Conservation (phyloP, 2,113 vertebrate genomes). For the Nesoenas mayeri region DNA sequence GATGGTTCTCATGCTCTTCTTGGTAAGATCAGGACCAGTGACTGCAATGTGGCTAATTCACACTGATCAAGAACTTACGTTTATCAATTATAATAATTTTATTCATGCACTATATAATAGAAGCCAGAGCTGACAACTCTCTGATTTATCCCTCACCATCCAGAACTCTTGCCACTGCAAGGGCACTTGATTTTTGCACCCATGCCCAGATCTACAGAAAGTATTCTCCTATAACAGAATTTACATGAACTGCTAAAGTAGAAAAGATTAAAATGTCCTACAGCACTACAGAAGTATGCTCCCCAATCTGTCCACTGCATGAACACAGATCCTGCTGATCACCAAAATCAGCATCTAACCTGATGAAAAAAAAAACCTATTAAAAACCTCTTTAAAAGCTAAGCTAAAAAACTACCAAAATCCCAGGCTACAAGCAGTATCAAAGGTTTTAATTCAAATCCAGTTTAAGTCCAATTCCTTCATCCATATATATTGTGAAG, state of each 20-base stretch:
- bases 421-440: neutral
- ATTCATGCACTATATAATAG: neutral
- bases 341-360: neutral
- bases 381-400: neutral
- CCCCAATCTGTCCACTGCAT: rapidly evolving
- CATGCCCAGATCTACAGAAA: neutral
- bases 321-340: neutral
- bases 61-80: neutral
- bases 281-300: neutral
- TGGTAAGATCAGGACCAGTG: neutral
- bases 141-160: neutral
- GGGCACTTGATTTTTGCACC: neutral
- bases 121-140: neutral
- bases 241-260: neutral
- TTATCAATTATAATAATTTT: neutral
- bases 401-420: neutral
- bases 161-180: neutral
- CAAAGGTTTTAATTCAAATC: neutral
- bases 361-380: neutral
- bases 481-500: neutral
- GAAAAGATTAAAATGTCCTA: neutral
- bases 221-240: neutral
- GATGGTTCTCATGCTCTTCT: neutral
- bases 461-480: neutral
- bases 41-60: neutral